phyloP scores from a whole-genome alignment of 2,888 invertebrate genomes.

The Noctua janthina region DNA sequence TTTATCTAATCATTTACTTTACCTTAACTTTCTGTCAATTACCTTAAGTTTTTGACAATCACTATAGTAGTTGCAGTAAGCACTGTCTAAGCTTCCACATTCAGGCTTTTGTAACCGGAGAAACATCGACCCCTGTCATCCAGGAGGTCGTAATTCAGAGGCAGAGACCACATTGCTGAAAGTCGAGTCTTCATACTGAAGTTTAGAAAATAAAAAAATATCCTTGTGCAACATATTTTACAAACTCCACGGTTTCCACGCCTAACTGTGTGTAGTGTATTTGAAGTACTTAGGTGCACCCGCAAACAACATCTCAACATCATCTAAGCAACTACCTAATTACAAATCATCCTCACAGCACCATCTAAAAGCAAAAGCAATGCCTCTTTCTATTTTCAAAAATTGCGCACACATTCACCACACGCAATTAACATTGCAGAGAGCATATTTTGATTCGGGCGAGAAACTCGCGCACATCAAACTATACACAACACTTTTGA shows the following conservation, averaged over 20 bases:
- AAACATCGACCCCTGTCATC: too few relatives aligned
- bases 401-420: constrained; percentile 57
- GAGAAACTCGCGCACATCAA: constrained; percentile 63
- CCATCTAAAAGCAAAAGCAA: constrained; percentile 19
- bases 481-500: constrained; percentile 86
- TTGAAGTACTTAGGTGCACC: background rate
- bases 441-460: constrained; percentile 70
- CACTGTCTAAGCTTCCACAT: too few relatives aligned
- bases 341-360: background rate
- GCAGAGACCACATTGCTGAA: too few relatives aligned
- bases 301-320: background rate
- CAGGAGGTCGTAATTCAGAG: too few relatives aligned
- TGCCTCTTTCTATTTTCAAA: constrained; percentile 23
- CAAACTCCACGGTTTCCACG: too few relatives aligned
- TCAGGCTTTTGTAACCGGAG: too few relatives aligned
- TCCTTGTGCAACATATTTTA: background rate
- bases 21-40: too few relatives aligned
- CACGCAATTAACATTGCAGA: constrained; percentile 73
- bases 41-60: too few relatives aligned
- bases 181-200: too few relatives aligned
- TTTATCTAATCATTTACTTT: too few relatives aligned
- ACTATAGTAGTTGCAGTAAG: too few relatives aligned
- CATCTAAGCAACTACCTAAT: background rate
- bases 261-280: background rate
- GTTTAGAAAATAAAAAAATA: too few relatives aligned